phyloP scores from a whole-genome alignment of 2,113 vertebrate genomes.

The Engystomops pustulosus region DNA sequence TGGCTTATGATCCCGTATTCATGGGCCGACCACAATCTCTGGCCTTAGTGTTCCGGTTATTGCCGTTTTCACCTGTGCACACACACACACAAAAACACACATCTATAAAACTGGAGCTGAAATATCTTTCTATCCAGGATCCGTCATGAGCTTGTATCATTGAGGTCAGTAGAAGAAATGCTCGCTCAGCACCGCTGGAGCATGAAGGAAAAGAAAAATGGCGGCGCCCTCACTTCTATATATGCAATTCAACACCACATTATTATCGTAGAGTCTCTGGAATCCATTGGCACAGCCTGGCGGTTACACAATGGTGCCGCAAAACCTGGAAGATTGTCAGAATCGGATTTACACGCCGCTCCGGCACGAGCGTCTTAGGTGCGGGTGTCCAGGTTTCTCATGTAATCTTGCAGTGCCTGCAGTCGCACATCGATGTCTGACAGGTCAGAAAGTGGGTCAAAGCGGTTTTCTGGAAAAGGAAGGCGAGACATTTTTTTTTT shows the following conservation, averaged over 20 bases:
- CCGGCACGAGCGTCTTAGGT: conserved; percentile 65
- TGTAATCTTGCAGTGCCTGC: conserved; percentile 91
- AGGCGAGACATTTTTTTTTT: too few species aligned
- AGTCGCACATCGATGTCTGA: conserved; percentile 90
- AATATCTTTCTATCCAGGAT: neutral
- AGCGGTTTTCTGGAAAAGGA: conserved; percentile 80
- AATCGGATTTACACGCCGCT: neutral
- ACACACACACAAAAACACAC: neutral
- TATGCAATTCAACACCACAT: too few species aligned
- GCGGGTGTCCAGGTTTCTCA: conserved; percentile 84
- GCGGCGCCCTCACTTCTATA: too few species aligned
- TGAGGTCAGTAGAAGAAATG: neutral
- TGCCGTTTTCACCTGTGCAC: too few species aligned
- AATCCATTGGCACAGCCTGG: neutral
- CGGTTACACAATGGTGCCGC: neutral
- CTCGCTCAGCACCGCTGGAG: too few species aligned
- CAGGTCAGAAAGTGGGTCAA: conserved; percentile 78
- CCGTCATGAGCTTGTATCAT: neutral
- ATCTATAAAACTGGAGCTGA: neutral
- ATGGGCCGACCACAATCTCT: too few species aligned
- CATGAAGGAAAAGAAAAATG: neutral
- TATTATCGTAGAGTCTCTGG: too few species aligned
- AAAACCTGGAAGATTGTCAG: neutral
- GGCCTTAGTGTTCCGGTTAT: too few species aligned
- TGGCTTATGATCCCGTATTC: too few species aligned